phyloP scores from a whole-genome alignment of 2,113 vertebrate species.

The Lophura nycthemera region DNA sequence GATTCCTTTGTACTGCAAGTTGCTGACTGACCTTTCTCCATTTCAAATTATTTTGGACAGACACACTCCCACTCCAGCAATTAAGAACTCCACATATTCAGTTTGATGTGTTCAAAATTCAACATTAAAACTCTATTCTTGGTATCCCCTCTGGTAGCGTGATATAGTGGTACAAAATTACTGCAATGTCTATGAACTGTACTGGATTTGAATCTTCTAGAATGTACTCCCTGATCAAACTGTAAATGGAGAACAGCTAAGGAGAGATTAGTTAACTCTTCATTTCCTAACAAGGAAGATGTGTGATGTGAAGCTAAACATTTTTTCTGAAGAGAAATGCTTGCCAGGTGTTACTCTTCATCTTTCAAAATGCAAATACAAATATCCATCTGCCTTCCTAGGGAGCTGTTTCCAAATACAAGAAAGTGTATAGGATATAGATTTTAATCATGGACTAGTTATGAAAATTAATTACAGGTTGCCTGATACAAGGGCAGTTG shows the following conservation, averaged over 20 bases:
- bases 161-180: constrained; percentile 25
- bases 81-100: constrained; percentile 1
- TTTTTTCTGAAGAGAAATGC: constrained; percentile 6
- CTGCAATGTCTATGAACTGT: constrained; percentile 12
- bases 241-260: constrained; percentile 42
- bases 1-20: not conserved
- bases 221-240: constrained; percentile 34
- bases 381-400: not conserved
- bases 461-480: not conserved
- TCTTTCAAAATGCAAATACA: not conserved
- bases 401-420: not conserved
- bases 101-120: constrained; percentile 16
- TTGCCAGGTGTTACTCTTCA: not conserved
- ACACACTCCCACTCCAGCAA: not conserved
- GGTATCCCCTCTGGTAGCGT: constrained; percentile 25
- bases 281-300: constrained; percentile 27
- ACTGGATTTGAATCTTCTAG: constrained; percentile 35
- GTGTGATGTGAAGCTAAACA: constrained; percentile 22
- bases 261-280: constrained; percentile 59
- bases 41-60: not conserved
- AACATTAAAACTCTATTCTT: constrained; percentile 41
- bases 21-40: not conserved
- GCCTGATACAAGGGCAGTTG: not conserved
- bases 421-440: accelerated
- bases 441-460: not conserved